Base-by-base conservation (phyloP, 2,113 vertebrate species). In the Micromys minutus region DNA sequence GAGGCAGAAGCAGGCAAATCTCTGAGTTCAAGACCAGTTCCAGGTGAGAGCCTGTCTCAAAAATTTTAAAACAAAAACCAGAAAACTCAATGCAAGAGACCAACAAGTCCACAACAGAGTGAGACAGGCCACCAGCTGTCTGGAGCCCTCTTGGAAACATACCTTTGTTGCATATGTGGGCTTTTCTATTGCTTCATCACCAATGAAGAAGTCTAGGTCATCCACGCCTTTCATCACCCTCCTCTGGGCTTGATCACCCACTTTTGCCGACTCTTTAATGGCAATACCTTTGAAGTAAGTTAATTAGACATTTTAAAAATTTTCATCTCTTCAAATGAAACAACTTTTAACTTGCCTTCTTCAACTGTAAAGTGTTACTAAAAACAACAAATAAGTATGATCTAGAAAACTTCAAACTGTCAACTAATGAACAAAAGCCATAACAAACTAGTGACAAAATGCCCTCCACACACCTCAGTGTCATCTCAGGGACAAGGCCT, bases 171-270 rank as follows among this genome's bases (percentile, higher is more conserved):
- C 99, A 89, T 99, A 99, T 65, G 99, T 98, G 96, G 99, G 99
- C 97, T 99, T 99, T 98, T 99, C 99, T 97, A 99, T 99, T 92
- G 99, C 99, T 98, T 99, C 99, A 76, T 99, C 99, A 74, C 99
- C 99, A 59, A 99, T 99, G 98, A 99, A 99, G 99, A 99, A 99
- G 97, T 99, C 99, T 98, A 99, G 98, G 97, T 99, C 99, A 96
- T 99, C 99, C 94, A 99, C 99, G 59, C 99, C 99, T 98, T 99
- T 99, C 99, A 99, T 99, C 98, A 99, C 99, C 97, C 99, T 99
- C 98, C 99, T 98, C 95, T 99, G 99, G 89, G 99, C 99, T 98
- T 99, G 99, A 97, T 99, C 99, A 3, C 99, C 99, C 36, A 99
- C 99, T 98, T 99, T 99, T 90, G 99, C 99, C 0, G 99, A 99